Percentiles rank a stretch among this genome's conserved stretches.
Conservation (phyloP, 1,140 invertebrate species). For the Meloidogyne floridensis region DNA sequence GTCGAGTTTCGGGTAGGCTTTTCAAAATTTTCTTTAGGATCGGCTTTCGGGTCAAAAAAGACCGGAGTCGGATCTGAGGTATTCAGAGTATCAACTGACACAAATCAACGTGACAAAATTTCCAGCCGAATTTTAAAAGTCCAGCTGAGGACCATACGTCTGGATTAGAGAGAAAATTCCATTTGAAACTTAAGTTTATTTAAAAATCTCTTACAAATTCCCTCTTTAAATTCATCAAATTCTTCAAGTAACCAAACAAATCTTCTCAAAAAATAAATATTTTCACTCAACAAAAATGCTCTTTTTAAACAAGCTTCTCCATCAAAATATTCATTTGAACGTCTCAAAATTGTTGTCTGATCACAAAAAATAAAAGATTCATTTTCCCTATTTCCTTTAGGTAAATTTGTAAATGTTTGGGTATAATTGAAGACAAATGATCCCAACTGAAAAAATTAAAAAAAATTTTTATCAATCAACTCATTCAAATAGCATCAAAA, state of each 20-base stretch:
- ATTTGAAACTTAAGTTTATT: not conserved
- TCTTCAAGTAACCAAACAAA: not conserved
- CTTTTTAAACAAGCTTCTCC: not conserved
- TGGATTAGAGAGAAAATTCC: no score
- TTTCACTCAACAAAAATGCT: slow-evolving; percentile 1
- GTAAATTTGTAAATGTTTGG: not conserved
- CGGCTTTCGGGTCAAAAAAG: no score
- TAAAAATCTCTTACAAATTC: not conserved
- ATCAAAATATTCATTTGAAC: not conserved
- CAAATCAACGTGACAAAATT: no score
- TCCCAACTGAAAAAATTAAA: not conserved
- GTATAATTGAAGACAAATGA: not conserved
- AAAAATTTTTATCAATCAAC: no score
- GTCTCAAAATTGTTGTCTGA: not conserved
- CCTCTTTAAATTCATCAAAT: not conserved
- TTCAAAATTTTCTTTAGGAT: no score
- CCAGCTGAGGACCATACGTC: no score
- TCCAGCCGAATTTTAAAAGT: no score
- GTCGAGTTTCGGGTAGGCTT: no score
- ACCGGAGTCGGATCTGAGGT: no score
- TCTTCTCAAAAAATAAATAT: slow-evolving; percentile 6
- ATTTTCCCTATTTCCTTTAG: not conserved
- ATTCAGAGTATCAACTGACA: no score
- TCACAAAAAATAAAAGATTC: not conserved
- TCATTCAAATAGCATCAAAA: no score